Evolutionary conservation across 2,113 vertebrate genomes (phyloP), one percentile per base, ranked within the genome.

Genomic region (Sinosuthora webbiana): DNA sequence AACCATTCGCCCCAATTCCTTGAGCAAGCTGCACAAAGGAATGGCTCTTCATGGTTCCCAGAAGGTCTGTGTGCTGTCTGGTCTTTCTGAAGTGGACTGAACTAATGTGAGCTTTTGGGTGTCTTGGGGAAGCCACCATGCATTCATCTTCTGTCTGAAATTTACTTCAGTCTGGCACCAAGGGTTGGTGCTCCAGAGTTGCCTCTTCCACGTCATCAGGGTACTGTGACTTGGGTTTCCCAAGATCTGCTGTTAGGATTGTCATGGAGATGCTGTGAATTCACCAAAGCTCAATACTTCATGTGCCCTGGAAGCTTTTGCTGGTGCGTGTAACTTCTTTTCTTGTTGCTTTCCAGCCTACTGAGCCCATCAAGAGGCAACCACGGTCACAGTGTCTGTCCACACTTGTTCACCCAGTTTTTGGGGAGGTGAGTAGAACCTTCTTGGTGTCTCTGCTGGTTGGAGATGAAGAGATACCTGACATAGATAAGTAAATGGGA

Each of bases 341-440:
- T 30, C 1, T 0, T 84, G 45, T 90, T 76, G 30, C 8, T 70
- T 95, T 89, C 37, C 71, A 98, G 98, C 68, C 98, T 15, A 94
- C 96, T 30, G 99, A 99, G 83, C 98, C 98, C 4, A 98, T 99
- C 97, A 99, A 99, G 97, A 98, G 99, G 85, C 99, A 99, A 73
- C 99, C 99, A 8, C 98, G 99, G 95, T 99, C 99, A 12, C 98
- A 99, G 65, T 99, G 99, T 95, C 98, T 99, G 93, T 99, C 99
- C n/a, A 98, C 99, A 1, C 98, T 99, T 89, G 98, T 99, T 91
- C 98, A 98, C 31, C 99, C 99, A 3, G 99, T 99, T 93, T 99
- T 99, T 56, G 98, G 98, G 98, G 99, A 99, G 99, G 99, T 99
- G 98, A 98, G 93, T 81, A 79, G 37, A 62, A 53, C 15, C 12